A percentile compares a stretch with the other conserved stretches of the same genome.
Conservation (phyloP, 1,140 invertebrate species). For the Forficula auricularia region DNA sequence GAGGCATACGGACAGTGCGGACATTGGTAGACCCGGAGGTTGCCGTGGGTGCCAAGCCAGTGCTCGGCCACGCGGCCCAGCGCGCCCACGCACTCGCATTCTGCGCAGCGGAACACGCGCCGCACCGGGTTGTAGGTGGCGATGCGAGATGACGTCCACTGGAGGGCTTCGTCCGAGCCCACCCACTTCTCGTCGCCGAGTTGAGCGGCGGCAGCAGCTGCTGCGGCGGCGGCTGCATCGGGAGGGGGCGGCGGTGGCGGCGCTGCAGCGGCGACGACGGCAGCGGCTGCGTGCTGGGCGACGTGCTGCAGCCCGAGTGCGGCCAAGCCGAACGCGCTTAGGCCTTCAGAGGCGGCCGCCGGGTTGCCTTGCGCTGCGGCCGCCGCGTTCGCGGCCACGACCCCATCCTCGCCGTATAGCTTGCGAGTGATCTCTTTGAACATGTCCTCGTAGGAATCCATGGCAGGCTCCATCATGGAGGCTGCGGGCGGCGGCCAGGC, state of each 20-base stretch:
- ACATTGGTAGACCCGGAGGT: conserved; percentile 52
- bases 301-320: conserved; percentile 8
- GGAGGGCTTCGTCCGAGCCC: conserved; percentile 42
- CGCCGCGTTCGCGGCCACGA: conserved; percentile 3
- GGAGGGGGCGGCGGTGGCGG: conserved; percentile 4
- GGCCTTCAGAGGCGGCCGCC: conserved; percentile 9
- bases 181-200: conserved; percentile 46
- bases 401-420: conserved; percentile 65
- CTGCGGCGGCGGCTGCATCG: conserved; percentile 4
- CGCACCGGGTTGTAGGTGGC: conserved; percentile 52
- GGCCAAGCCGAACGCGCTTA: not conserved
- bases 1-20: conserved; percentile 53
- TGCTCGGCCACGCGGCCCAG: conserved; percentile 63
- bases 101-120: conserved; percentile 52
- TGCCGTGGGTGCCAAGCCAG: conserved; percentile 64
- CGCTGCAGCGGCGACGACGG: not conserved
- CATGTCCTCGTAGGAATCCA: conserved; percentile 52
- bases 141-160: conserved; percentile 51
- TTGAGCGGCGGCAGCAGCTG: conserved; percentile 21
- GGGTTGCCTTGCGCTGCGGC: conserved; percentile 16
- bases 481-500: not conserved
- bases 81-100: conserved; percentile 62
- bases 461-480: conserved; percentile 22
- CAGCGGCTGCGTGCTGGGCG: not conserved
- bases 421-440: conserved; percentile 81